Conservation (phyloP, 1,140 invertebrate genomes). For the Rhopalosiphum maidis region DNA sequence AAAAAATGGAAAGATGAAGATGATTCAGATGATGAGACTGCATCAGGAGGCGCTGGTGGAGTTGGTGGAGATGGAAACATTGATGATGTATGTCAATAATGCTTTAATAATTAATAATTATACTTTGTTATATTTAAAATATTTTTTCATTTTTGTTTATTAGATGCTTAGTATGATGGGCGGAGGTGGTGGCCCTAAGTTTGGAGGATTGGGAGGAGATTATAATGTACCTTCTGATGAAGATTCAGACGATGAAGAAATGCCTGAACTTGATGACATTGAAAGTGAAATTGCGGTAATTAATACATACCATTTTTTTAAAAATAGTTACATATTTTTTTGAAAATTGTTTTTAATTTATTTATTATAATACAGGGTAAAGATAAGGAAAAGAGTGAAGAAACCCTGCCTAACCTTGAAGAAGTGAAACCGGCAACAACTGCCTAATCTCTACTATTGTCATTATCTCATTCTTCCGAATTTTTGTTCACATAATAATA, state of each 20-base stretch:
- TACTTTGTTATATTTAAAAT: slow-evolving; percentile 43
- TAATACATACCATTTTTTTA: neutral
- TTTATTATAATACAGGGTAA: slow-evolving; percentile 29
- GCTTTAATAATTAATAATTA: neutral
- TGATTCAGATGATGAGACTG: slow-evolving; percentile 69
- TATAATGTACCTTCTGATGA: slow-evolving; percentile 66
- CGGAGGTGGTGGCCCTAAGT: slow-evolving; percentile 69
- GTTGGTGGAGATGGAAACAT: slow-evolving; percentile 63
- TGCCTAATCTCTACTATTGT: slow-evolving; percentile 27
- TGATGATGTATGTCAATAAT: slow-evolving; percentile 46
- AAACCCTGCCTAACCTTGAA: neutral
- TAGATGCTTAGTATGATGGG: slow-evolving; percentile 61
- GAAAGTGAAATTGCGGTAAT: slow-evolving; percentile 39
- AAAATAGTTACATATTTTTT: neutral
- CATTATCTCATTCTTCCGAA: slow-evolving; percentile 57
- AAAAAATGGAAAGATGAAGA: slow-evolving; percentile 97
- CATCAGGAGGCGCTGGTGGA: slow-evolving; percentile 63
- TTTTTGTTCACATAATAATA: slow-evolving; percentile 57
- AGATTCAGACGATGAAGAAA: slow-evolving; percentile 68
- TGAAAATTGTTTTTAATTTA: neutral
- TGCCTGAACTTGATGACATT: slow-evolving; percentile 67
- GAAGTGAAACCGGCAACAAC: slow-evolving; percentile 38
- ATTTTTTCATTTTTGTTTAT: slow-evolving; percentile 50
- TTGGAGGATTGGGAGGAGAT: slow-evolving; percentile 67
- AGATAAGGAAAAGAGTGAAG: slow-evolving; percentile 41